Conservation (phyloP, 2,888 invertebrate genomes). For the Scotopteryx bipunctaria region DNA sequence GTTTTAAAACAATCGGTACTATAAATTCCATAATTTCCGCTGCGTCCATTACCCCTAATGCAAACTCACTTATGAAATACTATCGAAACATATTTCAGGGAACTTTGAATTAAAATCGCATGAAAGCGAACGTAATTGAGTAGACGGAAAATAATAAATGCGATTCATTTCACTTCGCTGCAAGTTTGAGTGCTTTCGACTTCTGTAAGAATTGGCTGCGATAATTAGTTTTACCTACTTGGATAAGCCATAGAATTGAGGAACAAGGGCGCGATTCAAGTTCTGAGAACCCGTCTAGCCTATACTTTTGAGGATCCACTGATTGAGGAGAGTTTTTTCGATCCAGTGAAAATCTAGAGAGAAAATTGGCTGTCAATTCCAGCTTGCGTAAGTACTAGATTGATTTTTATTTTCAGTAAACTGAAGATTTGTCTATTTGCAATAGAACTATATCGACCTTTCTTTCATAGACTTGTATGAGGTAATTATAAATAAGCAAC, state of each 20-base stretch:
- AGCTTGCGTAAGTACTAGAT: background rate
- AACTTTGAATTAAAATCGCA: slow-evolving; percentile 44
- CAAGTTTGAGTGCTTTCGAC: slow-evolving; percentile 40
- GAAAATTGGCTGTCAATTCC: background rate
- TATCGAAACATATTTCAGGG: slow-evolving; percentile 43
- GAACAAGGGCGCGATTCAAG: background rate
- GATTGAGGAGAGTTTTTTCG: background rate
- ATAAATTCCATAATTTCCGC: background rate
- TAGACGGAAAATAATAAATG: slow-evolving; percentile 40
- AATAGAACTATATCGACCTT: too few relatives aligned
- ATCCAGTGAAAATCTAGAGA: background rate
- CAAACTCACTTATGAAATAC: slow-evolving; percentile 15
- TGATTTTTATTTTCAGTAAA: too few relatives aligned
- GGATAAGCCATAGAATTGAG: background rate
- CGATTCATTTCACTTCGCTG: slow-evolving; percentile 44
- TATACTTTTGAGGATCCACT: background rate
- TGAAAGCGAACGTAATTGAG: slow-evolving; percentile 44
- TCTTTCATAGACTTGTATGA: too few relatives aligned
- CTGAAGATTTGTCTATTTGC: too few relatives aligned
- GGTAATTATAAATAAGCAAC: too few relatives aligned
- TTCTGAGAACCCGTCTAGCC: background rate
- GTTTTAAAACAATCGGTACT: too few relatives aligned
- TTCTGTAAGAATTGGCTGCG: slow-evolving; percentile 40
- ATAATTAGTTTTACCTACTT: slow-evolving; percentile 34
- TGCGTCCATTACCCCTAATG: slow-evolving; percentile 6